These are phyloP conservation scores for Mimachlamys varia DNA, from an alignment of 2,888 invertebrate species.

Conservation along the genomic window DNA sequence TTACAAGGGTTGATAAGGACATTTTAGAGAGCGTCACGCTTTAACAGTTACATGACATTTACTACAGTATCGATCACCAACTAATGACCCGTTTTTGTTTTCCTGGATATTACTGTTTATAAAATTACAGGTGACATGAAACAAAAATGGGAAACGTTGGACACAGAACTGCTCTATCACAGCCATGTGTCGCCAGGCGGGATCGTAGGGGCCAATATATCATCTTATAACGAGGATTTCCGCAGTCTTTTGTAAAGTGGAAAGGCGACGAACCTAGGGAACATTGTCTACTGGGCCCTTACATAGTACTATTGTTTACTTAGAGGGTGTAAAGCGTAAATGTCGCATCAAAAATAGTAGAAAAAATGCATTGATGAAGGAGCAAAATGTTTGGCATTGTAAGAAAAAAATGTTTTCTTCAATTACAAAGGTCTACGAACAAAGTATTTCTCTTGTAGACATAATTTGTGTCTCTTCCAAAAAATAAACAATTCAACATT, in stretches of 20 bases:
- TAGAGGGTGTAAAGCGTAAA: no score
- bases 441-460: no score
- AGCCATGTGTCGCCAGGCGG: background rate
- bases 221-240: background rate
- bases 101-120: constrained; percentile 28
- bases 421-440: no score
- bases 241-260: background rate
- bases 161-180: background rate
- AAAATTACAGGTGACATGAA: constrained; percentile 11
- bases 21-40: background rate
- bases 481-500: no score
- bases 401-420: no score
- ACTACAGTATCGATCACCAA: background rate
- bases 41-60: background rate
- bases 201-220: background rate
- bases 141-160: background rate
- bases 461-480: no score
- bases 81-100: background rate
- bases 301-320: no score
- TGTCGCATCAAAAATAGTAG: no score
- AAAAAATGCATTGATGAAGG: no score
- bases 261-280: background rate
- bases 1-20: no score
- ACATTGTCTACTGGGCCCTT: no score
- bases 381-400: no score